Evolutionary conservation across 2,797 vertebrate genomes (phyloP).

Genomic region (Sebastes trivittatus): DNA sequence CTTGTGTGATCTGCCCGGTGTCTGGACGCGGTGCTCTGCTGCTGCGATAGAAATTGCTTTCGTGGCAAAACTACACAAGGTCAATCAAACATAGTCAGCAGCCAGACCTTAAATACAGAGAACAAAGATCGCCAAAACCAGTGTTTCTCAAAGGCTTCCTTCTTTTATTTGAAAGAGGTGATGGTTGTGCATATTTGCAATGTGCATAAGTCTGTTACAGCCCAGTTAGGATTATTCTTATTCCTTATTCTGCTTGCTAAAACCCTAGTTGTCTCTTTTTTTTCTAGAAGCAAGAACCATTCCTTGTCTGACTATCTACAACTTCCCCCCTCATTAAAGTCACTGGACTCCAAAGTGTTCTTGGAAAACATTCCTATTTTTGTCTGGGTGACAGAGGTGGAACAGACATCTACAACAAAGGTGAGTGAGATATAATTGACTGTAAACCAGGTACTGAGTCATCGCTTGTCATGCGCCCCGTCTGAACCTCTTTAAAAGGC

Average conservation of each 20-base stretch:
- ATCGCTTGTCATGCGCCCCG: constrained; percentile 49
- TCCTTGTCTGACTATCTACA: constrained; percentile 10
- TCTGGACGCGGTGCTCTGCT: not conserved
- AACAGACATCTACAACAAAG: constrained; percentile 66
- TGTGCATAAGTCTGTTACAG: not conserved
- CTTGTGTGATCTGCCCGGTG: not conserved
- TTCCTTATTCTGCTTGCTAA: not conserved
- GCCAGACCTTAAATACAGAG: not conserved
- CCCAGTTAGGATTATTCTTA: not conserved
- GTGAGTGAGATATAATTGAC: constrained; percentile 63
- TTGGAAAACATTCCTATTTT: constrained; percentile 68
- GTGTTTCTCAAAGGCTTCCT: not conserved
- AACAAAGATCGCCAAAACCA: not conserved
- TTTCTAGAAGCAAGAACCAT: constrained; percentile 3
- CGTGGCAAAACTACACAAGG: not conserved
- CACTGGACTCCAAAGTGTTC: constrained; percentile 61
- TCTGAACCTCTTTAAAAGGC: constrained; percentile 46
- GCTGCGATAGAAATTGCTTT: not conserved
- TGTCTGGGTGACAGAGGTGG: constrained; percentile 66
- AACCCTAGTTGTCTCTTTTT: not conserved
- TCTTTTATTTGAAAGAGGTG: not conserved
- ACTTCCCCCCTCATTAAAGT: constrained; percentile 55
- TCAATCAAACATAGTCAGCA: not conserved
- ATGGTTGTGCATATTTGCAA: not conserved
- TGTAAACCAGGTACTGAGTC: constrained; percentile 54